Conservation (phyloP, 2,888 invertebrate genomes). For the Limulus polyphemus region DNA sequence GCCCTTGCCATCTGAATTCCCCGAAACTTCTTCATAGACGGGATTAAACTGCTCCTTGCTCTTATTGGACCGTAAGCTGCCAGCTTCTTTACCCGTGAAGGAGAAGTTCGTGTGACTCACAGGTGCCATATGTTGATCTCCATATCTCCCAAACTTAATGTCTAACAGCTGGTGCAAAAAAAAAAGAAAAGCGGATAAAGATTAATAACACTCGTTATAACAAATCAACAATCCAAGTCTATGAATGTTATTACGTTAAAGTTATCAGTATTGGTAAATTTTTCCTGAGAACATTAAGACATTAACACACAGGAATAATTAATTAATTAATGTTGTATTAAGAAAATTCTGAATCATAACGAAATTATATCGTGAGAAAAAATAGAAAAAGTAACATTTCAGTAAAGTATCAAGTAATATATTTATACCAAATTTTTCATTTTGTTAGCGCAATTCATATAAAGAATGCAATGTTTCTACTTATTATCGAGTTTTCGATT, state of each 20-base stretch:
- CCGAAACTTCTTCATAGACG: constrained; percentile 28
- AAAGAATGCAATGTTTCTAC: too few species aligned
- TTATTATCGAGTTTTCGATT: too few species aligned
- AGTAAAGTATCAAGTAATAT: too few species aligned
- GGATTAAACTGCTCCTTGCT: constrained; percentile 25
- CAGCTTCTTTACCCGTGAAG: constrained; percentile 8
- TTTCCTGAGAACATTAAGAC: too few species aligned
- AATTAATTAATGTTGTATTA: too few species aligned
- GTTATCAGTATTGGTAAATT: too few species aligned
- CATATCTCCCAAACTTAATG: constrained; percentile 27
- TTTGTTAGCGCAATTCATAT: too few species aligned
- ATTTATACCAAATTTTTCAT: too few species aligned
- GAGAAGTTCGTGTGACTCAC: constrained; percentile 25
- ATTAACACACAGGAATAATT: too few species aligned
- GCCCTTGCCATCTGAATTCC: constrained; percentile 22
- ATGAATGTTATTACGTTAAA: not conserved
- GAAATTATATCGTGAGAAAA: too few species aligned
- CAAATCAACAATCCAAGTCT: not conserved
- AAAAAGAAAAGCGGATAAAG: constrained; percentile 3
- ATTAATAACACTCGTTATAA: not conserved
- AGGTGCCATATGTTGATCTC: constrained; percentile 23
- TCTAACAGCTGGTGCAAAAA: constrained; percentile 24
- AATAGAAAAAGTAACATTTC: too few species aligned
- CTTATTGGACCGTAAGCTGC: constrained; percentile 3
- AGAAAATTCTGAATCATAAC: too few species aligned